A percentile compares a stretch with the other conserved stretches of the same genome.
These are phyloP conservation scores for Sceliomorpha sp. DNA, from an alignment of 2,888 invertebrate species.

Conservation along the genomic window DNA sequence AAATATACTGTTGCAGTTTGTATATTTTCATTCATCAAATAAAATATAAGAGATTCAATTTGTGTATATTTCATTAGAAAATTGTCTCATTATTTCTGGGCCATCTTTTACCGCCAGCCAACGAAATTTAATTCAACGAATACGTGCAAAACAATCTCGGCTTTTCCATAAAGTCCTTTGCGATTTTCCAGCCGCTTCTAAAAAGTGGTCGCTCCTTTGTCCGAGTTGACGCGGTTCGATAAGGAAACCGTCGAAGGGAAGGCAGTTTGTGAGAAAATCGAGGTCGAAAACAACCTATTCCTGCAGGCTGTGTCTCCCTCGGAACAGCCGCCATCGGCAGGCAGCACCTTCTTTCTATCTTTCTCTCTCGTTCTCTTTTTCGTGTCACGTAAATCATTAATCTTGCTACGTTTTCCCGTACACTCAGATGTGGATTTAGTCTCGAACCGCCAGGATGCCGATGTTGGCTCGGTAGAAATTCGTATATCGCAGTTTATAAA, in stretches of 20 bases:
- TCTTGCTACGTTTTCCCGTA: conserved; percentile 79
- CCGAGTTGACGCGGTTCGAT: conserved; percentile 30
- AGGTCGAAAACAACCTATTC: conserved; percentile 65
- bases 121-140: no score
- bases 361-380: conserved; percentile 67
- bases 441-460: conserved; percentile 72
- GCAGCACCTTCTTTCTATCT: conserved; percentile 55
- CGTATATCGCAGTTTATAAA: conserved; percentile 39
- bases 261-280: conserved; percentile 66
- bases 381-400: conserved; percentile 79
- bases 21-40: no score
- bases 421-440: conserved; percentile 80
- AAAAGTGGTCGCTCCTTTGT: conserved; percentile 19
- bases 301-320: conserved; percentile 63
- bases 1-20: no score
- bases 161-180: neutral
- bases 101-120: no score
- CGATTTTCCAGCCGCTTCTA: conserved; percentile 4
- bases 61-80: no score
- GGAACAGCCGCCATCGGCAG: conserved; percentile 62
- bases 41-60: no score
- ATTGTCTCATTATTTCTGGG: no score
- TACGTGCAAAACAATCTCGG: neutral
- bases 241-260: conserved; percentile 41
- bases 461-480: conserved; percentile 41